Evolutionary conservation across 2,888 invertebrate genomes (phyloP), one percentile per base, ranked within the genome.

Genomic region (Acleris laterana): DNA sequence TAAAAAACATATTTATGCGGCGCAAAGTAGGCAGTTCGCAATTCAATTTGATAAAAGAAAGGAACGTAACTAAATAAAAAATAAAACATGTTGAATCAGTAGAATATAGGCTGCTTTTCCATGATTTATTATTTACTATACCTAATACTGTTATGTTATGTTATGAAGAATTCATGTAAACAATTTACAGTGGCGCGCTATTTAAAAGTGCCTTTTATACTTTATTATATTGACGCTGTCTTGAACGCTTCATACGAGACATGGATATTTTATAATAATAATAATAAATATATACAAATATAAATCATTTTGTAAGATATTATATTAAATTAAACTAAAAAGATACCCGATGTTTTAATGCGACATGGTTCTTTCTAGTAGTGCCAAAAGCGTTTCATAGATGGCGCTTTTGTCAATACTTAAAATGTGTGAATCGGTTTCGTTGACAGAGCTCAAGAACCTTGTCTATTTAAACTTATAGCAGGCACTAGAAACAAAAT

Each of bases 361-460:
- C n/a, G 65, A 61, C 56, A 66, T 16, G 38, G 62, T 61, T 66
- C 46, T n/a, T 17, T 6, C 2, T 3, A 2, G 16, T 38, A 28
- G 51, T 57, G 22, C 19, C 19, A 7, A 6, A 19, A 51, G 16
- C 3, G 22, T 38, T 52, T 17, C 9, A 46, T 52, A 66, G 66
- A 62, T 52, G 66, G 62, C 62, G 61, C 46, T 66, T 53, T 22
- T 44, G 11, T 42, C 17, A 38, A 19, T 25, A n/a, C 4, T 38
- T 38, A 13, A 38, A 32, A 38, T 38, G 13, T 4, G 0, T 38
- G 13, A 13, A 38, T 7, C 9, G 7, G 32, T 25, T 7, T 25
- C 1, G 25, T 25, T 5, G 13, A 11, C 38, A 38, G 38, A 32
- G 32, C 11, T 9, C 5, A 5, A 28, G 28, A 32, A 2, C 32